Base-by-base conservation (phyloP, 2,113 vertebrate genomes). In the Heterotis niloticus region DNA sequence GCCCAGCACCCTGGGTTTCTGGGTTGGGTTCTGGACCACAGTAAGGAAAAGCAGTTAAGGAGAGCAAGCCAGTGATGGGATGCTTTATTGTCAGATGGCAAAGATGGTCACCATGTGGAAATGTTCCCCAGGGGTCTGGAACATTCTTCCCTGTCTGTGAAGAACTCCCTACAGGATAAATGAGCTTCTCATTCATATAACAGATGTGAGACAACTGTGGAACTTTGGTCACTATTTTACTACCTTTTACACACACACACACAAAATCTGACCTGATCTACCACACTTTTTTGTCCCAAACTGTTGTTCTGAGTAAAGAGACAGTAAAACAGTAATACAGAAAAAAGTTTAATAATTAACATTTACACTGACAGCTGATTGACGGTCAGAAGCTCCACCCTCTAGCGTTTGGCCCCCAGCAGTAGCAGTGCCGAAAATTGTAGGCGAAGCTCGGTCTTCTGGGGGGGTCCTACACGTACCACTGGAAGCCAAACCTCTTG, bases 401-500 rank as follows among this genome's bases (percentile, higher is more conserved):
- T 23, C 44, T 28, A 52, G 62, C 4, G 34, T 13, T 54, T 34
- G 44, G 3, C 51, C 11, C 4, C 34, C 29, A 78, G 72, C 77
- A 28, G 78, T 11, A 52, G 52, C 18, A 67, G 26, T 9, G 20
- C 24, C 10, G 52, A 11, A 24, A 59, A 44, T 24, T 73, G 56
- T 10, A 10, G 12, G 54, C 0, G 20, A 20, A 18, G 4, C 78
- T 79, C 80, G 78, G 0, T 52, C 26, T 4, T n/a, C 77, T 78
- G 34, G 34, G 34, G 34, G 34, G 88, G 0, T 68, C 24, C 82
- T 81, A 95, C 18, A 95, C 85, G 12, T 95, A 94, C 80, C 66
- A 89, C 83, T 89, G 70, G 83, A 94, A 94, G 26, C 94, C 95
- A 0, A 90, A 94, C 56, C 83, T 87, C 79, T 88, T 84, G 0